Conservation (phyloP, 2,888 invertebrate genomes). For the Cylindroiulus punctatus region DNA sequence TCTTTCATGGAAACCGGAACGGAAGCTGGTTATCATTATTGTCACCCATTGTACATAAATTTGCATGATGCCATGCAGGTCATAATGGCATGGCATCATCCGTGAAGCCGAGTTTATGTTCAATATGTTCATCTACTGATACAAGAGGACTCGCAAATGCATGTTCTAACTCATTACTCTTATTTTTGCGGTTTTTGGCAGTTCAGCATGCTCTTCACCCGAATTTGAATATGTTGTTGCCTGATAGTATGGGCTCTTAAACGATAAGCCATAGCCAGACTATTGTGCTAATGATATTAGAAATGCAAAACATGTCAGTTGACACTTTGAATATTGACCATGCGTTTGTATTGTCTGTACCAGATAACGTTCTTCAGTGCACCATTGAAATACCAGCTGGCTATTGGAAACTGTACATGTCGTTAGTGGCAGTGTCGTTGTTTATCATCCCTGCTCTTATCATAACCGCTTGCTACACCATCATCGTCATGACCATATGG, state of each 20-base stretch:
- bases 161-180: neutral
- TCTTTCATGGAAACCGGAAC: neutral
- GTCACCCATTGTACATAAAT: neutral
- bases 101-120: neutral
- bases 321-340: conserved; percentile 5
- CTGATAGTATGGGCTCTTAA: neutral
- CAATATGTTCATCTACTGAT: neutral
- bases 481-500: conserved; percentile 94
- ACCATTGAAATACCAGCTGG: conserved; percentile 85
- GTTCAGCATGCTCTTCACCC: neutral
- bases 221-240: neutral
- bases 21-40: conserved; percentile 22
- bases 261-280: neutral
- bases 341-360: neutral
- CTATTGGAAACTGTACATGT: conserved; percentile 91
- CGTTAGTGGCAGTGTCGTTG: conserved; percentile 80
- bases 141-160: neutral
- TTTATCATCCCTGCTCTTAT: conserved; percentile 88
- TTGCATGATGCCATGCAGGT: neutral
- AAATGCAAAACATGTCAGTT: neutral
- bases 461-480: conserved; percentile 88
- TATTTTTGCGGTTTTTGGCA: neutral
- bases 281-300: neutral
- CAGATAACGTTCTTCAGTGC: conserved; percentile 72
- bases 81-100: neutral